phyloP scores from a whole-genome alignment of 2,113 vertebrate species.

The Megalops atlanticus region DNA sequence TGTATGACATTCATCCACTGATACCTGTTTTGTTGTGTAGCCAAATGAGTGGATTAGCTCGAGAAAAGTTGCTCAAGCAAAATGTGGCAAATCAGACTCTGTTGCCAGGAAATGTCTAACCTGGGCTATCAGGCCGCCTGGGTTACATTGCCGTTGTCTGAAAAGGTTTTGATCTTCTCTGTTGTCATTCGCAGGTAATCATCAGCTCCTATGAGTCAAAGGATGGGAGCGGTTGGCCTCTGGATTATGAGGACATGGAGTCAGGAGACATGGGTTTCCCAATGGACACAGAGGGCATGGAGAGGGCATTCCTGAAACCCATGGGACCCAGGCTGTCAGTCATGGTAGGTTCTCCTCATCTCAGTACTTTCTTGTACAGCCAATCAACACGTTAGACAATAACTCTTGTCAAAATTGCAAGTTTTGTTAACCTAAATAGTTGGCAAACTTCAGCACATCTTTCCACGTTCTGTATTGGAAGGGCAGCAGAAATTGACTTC shows the following conservation, averaged over 20 bases:
- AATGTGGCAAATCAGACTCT: background rate
- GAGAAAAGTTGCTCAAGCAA: background rate
- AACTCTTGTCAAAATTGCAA: too few species aligned
- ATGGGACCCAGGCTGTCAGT: background rate
- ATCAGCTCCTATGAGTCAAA: conserved; percentile 75
- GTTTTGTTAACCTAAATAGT: background rate
- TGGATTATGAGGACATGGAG: conserved; percentile 80
- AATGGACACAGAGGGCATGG: conserved; percentile 69
- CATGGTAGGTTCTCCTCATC: conserved; percentile 26
- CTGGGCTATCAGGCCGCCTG: too few species aligned
- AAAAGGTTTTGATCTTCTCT: background rate
- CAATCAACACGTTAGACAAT: background rate
- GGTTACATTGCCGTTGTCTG: too few species aligned
- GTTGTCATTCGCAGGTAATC: conserved; percentile 74
- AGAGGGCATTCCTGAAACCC: conserved; percentile 41
- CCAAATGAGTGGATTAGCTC: background rate
- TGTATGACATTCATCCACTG: background rate
- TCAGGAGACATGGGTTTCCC: conserved; percentile 77
- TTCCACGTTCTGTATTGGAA: background rate
- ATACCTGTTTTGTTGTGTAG: background rate
- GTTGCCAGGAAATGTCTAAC: background rate
- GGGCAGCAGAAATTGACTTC: background rate
- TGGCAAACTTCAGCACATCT: background rate
- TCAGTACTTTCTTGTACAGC: conserved; percentile 44
- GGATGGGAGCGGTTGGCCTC: conserved; percentile 79